These are phyloP conservation scores for Aphrocallistes beatrix DNA, from an alignment of 37 sponge, comb jelly and placozoan species.

Conservation along the genomic window DNA sequence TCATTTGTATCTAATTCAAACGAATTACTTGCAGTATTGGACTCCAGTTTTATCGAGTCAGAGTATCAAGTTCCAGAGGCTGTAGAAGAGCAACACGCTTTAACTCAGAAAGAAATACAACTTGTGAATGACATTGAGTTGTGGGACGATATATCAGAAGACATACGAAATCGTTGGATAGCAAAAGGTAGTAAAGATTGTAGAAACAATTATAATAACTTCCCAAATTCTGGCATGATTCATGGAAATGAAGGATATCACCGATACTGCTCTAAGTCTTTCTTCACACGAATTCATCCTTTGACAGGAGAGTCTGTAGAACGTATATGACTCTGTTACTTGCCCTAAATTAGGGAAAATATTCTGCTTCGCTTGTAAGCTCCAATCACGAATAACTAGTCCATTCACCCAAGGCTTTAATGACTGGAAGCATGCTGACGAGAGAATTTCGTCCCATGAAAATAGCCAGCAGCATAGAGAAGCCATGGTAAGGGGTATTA, in stretches of 20 bases:
- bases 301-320: neutral
- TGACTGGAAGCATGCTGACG: neutral
- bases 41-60: neutral
- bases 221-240: neutral
- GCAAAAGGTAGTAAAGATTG: neutral
- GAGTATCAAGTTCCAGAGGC: neutral
- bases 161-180: neutral
- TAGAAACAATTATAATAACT: neutral
- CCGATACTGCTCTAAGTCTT: neutral
- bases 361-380: neutral
- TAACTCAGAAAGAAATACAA: neutral
- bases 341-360: neutral
- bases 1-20: neutral
- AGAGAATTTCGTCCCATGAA: neutral
- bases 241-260: neutral
- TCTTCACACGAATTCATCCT: neutral
- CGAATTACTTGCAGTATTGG: neutral
- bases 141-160: neutral
- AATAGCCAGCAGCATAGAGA: neutral
- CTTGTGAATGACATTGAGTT: neutral
- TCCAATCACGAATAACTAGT: neutral
- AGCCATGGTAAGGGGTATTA: neutral
- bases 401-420: neutral
- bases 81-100: neutral
- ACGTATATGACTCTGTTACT: neutral